These are phyloP conservation scores for Philhelius pedissequus DNA, from an alignment of 2,888 invertebrate species.

Conservation along the genomic window DNA sequence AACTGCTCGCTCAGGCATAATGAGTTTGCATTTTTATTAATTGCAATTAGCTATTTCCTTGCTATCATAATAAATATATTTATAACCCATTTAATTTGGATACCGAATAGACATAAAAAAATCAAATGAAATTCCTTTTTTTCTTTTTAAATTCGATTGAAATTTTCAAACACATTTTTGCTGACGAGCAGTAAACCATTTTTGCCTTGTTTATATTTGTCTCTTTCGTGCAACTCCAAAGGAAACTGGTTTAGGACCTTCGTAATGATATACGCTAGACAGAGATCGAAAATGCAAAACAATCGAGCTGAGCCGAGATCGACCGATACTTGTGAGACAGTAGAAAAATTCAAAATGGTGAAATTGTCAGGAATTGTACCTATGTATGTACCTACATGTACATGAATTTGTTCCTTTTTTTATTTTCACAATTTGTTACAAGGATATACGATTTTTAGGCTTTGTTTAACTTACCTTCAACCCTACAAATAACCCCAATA, in stretches of 20 bases:
- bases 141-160: not conserved
- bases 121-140: not conserved
- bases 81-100: not conserved
- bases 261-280: slow-evolving; percentile 9
- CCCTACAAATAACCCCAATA: slow-evolving; percentile 67
- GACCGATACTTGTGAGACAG: too few species aligned
- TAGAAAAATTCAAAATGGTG: slow-evolving; percentile 65
- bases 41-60: not conserved
- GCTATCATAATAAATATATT: not conserved
- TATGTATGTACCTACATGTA: too few species aligned
- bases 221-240: slow-evolving; percentile 46
- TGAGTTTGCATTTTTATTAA: not conserved
- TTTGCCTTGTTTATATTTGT: slow-evolving; percentile 9
- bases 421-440: not conserved
- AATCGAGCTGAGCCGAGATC: slow-evolving; percentile 19
- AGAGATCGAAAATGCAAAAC: slow-evolving; percentile 48
- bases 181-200: slow-evolving; percentile 11
- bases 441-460: not conserved
- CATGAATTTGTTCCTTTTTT: slow-evolving; percentile 25
- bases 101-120: too few species aligned
- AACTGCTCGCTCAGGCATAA: slow-evolving; percentile 45
- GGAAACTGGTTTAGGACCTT: slow-evolving; percentile 68
- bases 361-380: slow-evolving; percentile 45
- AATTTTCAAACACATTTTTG: not conserved
- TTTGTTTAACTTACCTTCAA: slow-evolving; percentile 51